These are phyloP conservation scores for Amphipyra tragopoginis DNA, from an alignment of 2,888 invertebrate species.

Conservation along the genomic window DNA sequence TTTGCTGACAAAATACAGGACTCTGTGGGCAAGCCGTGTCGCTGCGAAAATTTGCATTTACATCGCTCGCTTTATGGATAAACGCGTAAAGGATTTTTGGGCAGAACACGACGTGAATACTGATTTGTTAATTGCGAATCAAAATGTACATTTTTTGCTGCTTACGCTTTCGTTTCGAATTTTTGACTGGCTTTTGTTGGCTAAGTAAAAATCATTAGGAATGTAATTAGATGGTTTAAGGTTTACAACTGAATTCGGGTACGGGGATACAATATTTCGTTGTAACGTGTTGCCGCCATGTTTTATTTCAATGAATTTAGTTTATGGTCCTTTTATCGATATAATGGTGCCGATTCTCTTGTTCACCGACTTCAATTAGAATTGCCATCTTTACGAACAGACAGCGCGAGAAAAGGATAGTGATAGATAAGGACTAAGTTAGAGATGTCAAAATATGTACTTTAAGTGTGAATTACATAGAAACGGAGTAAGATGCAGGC, in stretches of 20 bases:
- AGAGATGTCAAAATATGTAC: too few relatives aligned
- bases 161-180: conserved; percentile 20
- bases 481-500: too few relatives aligned
- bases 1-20: conserved; percentile 78
- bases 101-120: conserved; percentile 44
- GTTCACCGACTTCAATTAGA: too few relatives aligned
- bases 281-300: too few relatives aligned
- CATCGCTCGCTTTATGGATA: conserved; percentile 58
- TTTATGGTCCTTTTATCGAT: too few relatives aligned
- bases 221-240: conserved; percentile 18
- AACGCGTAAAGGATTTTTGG: conserved; percentile 61
- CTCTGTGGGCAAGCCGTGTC: conserved; percentile 50
- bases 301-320: too few relatives aligned
- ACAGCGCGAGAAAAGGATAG: too few relatives aligned
- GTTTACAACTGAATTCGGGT: neutral
- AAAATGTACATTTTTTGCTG: conserved; percentile 34
- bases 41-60: conserved; percentile 61
- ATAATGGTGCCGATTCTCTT: too few relatives aligned
- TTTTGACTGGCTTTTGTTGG: conserved; percentile 2
- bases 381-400: too few relatives aligned
- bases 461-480: too few relatives aligned
- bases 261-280: too few relatives aligned
- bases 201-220: conserved; percentile 1
- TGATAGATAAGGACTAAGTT: too few relatives aligned
- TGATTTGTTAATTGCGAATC: conserved; percentile 56